A percentile compares a stretch with the other conserved stretches of the same genome.
Conservation (phyloP, 2,113 vertebrate species). For the Cranoglanis bouderius region DNA sequence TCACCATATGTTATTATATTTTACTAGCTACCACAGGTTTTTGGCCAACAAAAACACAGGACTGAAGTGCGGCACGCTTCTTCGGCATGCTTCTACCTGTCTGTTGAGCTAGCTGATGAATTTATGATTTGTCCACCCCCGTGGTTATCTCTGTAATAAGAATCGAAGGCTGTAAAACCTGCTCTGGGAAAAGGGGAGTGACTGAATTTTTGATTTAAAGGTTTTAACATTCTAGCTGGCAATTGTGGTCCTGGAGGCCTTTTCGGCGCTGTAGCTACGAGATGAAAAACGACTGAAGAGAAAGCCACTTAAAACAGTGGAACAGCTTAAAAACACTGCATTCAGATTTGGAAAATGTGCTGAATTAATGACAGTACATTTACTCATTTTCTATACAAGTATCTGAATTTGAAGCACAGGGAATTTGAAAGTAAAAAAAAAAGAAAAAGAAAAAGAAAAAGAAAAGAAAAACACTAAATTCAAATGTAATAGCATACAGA, state of each 20-base stretch:
- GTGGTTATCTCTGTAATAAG: not conserved
- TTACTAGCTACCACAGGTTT: not conserved
- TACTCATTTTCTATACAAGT: not conserved
- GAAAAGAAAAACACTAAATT: not conserved
- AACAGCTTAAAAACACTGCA: not conserved
- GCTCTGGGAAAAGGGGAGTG: not conserved
- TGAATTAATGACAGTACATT: slow-evolving; percentile 1
- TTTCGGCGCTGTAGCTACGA: slow-evolving; percentile 8
- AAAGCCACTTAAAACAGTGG: not conserved
- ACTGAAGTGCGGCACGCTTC: not conserved
- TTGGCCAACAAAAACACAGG: not conserved
- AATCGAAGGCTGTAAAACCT: not conserved
- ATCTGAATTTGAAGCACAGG: not conserved
- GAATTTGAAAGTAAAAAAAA: not conserved
- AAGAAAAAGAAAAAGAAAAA: not conserved
- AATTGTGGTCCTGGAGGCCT: not conserved
- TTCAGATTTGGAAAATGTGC: slow-evolving; percentile 6
- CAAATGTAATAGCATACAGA: slow-evolving; percentile 16
- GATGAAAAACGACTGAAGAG: not conserved
- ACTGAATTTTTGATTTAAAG: not conserved
- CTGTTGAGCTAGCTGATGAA: not conserved
- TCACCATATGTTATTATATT: not conserved
- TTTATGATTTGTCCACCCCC: not conserved
- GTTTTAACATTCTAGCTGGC: not conserved
- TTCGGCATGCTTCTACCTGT: not conserved